phyloP scores from a whole-genome alignment of 1,140 invertebrate genomes.

The Heliothis virescens region DNA sequence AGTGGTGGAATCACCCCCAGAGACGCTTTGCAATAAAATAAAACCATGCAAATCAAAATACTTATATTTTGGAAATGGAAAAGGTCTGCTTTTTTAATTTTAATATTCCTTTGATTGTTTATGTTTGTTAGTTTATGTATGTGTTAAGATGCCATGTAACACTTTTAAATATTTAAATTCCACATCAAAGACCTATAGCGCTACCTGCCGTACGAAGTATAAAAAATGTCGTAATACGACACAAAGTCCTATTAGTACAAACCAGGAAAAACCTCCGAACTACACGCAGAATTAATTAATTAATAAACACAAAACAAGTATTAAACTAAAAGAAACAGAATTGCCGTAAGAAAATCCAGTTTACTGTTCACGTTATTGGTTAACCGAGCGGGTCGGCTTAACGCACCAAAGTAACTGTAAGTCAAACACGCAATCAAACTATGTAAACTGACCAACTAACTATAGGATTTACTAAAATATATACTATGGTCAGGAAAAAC shows the following conservation, averaged over 20 bases:
- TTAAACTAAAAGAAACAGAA: conserved; percentile 5
- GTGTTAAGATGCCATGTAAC: too few species aligned
- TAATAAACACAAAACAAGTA: conserved; percentile 28
- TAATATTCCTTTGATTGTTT: too few species aligned
- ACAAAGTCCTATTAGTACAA: not conserved
- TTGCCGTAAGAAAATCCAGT: not conserved
- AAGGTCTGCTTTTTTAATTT: too few species aligned
- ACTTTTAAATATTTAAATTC: too few species aligned
- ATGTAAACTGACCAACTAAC: not conserved
- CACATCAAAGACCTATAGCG: too few species aligned
- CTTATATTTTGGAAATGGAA: too few species aligned
- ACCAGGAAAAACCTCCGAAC: not conserved
- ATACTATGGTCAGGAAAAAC: not conserved
- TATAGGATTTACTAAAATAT: not conserved
- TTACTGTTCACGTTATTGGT: conserved; percentile 23
- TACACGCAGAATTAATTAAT: not conserved
- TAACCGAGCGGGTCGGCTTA: not conserved
- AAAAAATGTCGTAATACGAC: not conserved
- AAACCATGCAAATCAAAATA: not conserved
- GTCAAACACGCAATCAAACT: conserved; percentile 22
- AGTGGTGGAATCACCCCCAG: not conserved
- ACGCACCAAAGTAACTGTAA: not conserved
- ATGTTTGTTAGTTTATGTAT: too few species aligned
- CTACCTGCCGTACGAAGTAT: too few species aligned
- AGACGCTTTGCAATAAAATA: not conserved